A percentile compares a stretch with the other conserved stretches of the same genome.
phyloP scores from a whole-genome alignment of 2,113 vertebrate species.

The Pantherophis guttatus region DNA sequence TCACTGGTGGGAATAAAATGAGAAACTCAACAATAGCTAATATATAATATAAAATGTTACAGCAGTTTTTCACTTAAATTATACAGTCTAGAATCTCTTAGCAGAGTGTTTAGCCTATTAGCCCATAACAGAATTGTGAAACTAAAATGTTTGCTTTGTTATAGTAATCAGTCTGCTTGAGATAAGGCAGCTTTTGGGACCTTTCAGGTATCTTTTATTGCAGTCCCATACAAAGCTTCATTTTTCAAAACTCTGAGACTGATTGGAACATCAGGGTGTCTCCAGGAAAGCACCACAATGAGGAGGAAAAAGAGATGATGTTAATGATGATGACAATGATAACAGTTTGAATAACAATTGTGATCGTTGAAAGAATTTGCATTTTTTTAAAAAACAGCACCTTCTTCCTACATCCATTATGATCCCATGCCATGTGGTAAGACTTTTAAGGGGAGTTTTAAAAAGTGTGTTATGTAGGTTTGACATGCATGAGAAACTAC shows the following conservation, averaged over 20 bases:
- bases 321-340: not conserved
- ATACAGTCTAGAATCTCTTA: conserved; percentile 9
- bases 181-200: not conserved
- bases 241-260: not conserved
- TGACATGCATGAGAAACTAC: not conserved
- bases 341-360: not conserved
- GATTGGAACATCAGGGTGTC: not conserved
- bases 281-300: not conserved
- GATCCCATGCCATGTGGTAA: not conserved
- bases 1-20: not conserved
- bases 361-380: not conserved
- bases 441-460: not conserved
- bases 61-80: not conserved
- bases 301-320: not conserved
- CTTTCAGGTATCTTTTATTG: not conserved
- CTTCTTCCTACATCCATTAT: too few species aligned
- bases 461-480: not conserved
- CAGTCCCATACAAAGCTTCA: not conserved
- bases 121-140: not conserved
- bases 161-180: not conserved
- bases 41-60: not conserved
- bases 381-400: not conserved
- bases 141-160: conserved; percentile 8
- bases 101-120: not conserved
- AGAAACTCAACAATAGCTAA: not conserved